Evolutionary conservation across 2,888 invertebrate species (phyloP).

Genomic region (Scelioninae gen. 2): DNA sequence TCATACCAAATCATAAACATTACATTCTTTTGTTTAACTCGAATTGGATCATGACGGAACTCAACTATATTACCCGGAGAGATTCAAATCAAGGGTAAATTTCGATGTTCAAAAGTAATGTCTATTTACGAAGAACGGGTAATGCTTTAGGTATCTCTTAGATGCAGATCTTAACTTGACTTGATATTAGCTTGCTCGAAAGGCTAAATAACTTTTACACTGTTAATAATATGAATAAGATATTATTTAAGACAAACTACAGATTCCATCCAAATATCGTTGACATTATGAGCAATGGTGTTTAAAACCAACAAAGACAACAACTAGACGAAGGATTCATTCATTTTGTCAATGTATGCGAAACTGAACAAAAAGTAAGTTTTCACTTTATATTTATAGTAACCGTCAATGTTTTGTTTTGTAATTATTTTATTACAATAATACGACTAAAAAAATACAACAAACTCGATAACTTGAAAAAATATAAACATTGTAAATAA

Average conservation of each 20-base stretch:
- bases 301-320: constrained; percentile 83
- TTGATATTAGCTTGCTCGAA: constrained; percentile 86
- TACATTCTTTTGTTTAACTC: constrained; percentile 12
- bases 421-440: too few relatives aligned
- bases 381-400: too few relatives aligned
- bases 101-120: constrained; percentile 79
- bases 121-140: constrained; percentile 79
- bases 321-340: constrained; percentile 75
- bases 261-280: constrained; percentile 89
- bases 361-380: constrained; percentile 41
- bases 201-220: constrained; percentile 87
- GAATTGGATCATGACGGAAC: constrained; percentile 49
- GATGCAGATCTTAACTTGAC: constrained; percentile 83
- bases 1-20: too few relatives aligned
- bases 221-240: constrained; percentile 84
- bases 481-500: too few relatives aligned
- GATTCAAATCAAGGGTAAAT: constrained; percentile 86
- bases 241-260: constrained; percentile 88
- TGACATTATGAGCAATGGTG: constrained; percentile 87
- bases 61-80: constrained; percentile 84
- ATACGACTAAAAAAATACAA: too few relatives aligned
- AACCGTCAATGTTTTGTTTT: too few relatives aligned
- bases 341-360: constrained; percentile 79
- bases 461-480: too few relatives aligned
- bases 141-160: constrained; percentile 81